A percentile compares a stretch with the other conserved stretches of the same genome.
Evolutionary conservation across 2,888 invertebrate genomes (phyloP).

Genomic region (Clunio marinus): DNA sequence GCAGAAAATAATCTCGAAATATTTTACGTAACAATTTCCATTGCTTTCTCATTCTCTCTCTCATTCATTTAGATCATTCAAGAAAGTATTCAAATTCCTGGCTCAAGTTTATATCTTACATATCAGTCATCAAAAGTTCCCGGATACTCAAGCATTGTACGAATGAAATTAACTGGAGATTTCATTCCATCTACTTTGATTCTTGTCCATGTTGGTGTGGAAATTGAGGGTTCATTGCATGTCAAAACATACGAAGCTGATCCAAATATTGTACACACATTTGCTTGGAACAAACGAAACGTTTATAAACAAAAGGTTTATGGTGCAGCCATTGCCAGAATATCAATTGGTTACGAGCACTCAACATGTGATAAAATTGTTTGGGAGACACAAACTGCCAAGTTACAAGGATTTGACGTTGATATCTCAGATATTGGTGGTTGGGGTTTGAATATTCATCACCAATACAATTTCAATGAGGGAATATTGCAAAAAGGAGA

Average conservation of each 20-base stretch:
- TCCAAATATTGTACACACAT: constrained; percentile 90
- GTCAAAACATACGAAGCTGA: constrained; percentile 96
- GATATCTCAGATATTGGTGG: constrained; percentile 96
- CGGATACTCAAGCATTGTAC: constrained; percentile 89
- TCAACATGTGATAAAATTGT: constrained; percentile 81
- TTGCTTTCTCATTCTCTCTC: neutral
- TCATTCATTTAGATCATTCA: constrained; percentile 73
- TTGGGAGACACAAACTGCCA: constrained; percentile 94
- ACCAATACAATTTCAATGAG: constrained; percentile 98
- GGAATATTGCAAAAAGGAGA: constrained; percentile 97
- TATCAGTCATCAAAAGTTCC: constrained; percentile 94
- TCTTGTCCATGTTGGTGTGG: constrained; percentile 86
- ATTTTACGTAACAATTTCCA: neutral
- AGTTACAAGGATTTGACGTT: constrained; percentile 91
- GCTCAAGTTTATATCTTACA: constrained; percentile 86
- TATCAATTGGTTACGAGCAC: constrained; percentile 93
- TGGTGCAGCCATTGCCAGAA: constrained; percentile 80
- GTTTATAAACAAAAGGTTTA: constrained; percentile 96
- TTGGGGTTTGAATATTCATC: constrained; percentile 97
- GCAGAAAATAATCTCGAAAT: constrained; percentile 9
- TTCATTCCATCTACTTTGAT: constrained; percentile 76
- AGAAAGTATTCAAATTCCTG: constrained; percentile 90
- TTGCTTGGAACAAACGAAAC: constrained; percentile 97
- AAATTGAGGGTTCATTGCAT: constrained; percentile 88
- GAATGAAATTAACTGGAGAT: constrained; percentile 79